Evolutionary conservation across 35 echinoderm and acorn worm species (phyloP).

Genomic region (Diadema setosum): DNA sequence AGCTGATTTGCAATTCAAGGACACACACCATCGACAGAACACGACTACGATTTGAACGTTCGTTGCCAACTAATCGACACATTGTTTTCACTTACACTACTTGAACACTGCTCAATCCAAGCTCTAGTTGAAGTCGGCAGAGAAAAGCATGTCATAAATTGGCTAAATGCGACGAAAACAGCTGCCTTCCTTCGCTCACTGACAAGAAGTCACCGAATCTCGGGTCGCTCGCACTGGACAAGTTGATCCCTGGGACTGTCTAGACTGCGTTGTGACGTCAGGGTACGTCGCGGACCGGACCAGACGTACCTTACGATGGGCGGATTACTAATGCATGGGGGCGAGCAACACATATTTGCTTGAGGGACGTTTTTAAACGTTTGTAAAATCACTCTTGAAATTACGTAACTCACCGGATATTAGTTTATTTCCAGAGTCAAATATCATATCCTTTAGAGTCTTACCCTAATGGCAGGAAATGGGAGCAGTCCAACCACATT

Average conservation of each 20-base stretch:
- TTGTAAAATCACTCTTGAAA: background rate
- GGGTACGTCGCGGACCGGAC: conserved; percentile 43
- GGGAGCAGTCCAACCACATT: background rate
- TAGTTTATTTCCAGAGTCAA: background rate
- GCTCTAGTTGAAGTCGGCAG: too few relatives aligned
- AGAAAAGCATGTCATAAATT: too few relatives aligned
- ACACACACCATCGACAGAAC: background rate
- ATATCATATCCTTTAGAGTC: background rate
- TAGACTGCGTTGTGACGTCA: conserved; percentile 69
- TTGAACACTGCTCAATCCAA: too few relatives aligned
- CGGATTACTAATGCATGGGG: conserved; percentile 19
- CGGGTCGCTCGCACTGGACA: background rate
- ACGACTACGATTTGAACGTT: background rate
- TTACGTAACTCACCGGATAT: background rate
- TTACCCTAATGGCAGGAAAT: background rate
- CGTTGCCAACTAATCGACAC: too few relatives aligned
- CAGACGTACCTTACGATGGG: conserved; percentile 25
- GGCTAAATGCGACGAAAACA: too few relatives aligned
- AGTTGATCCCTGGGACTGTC: conserved; percentile 19
- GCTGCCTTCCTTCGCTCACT: too few relatives aligned
- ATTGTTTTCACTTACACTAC: too few relatives aligned
- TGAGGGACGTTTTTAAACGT: background rate
- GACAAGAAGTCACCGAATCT: too few relatives aligned
- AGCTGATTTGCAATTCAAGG: background rate
- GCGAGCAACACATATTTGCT: background rate